Percentiles rank a stretch among this genome's conserved stretches.
Evolutionary conservation across 2,113 vertebrate genomes (phyloP).

Genomic region (Aldabrachelys gigantea): DNA sequence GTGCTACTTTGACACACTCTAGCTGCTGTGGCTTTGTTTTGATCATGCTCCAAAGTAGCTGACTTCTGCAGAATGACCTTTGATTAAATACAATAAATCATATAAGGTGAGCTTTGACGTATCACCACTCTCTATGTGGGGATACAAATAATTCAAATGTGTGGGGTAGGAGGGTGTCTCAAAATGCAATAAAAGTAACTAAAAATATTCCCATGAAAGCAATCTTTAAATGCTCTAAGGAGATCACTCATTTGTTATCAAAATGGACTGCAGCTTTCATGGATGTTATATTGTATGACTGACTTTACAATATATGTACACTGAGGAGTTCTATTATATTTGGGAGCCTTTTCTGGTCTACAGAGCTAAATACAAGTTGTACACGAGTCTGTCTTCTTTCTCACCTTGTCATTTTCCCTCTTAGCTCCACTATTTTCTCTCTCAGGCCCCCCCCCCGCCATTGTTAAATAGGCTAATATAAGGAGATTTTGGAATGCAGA

Average conservation of each 20-base stretch:
- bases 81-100: background rate
- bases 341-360: background rate
- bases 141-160: background rate
- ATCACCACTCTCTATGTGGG: background rate
- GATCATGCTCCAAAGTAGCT: background rate
- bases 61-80: background rate
- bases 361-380: background rate
- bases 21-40: background rate
- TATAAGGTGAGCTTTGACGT: background rate
- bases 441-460: rapidly evolving
- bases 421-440: background rate
- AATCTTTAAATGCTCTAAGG: background rate
- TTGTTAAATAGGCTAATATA: background rate
- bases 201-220: background rate
- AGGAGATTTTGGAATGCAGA: background rate
- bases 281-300: background rate
- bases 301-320: background rate
- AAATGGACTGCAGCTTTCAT: background rate
- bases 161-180: background rate
- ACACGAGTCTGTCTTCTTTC: background rate
- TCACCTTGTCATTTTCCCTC: background rate
- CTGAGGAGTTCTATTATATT: background rate
- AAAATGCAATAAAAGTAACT: background rate
- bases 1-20: background rate
- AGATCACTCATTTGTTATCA: background rate